Evolutionary conservation across 2,888 invertebrate species (phyloP), one percentile per base, ranked within the genome.

Genomic region (Pheosia tremula): DNA sequence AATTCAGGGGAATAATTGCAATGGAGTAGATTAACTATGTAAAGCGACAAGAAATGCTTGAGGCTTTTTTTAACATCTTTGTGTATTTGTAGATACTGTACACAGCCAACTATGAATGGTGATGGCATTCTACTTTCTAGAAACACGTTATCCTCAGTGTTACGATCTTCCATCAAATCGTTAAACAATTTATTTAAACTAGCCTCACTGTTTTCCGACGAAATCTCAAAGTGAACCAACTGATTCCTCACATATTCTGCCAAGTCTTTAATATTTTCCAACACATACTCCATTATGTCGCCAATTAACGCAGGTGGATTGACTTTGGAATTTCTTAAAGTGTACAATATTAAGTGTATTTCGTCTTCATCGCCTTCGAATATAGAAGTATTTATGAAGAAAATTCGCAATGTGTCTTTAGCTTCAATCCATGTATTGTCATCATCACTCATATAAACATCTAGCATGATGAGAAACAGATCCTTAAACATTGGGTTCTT

Each of bases 281-380:
- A 67, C 5, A 91, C 81, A 77, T 91, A 86, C 72, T 91, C 87
- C 24, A 93, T 77, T 49, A 91, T 75, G 65, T 93, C 89, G 2
- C 84, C 84, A 43, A 94, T 82, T 13, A 91, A 58, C 0, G 87
- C 83, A 47, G 87, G 79, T 6, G 87, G 87, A 24, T 79, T 80
- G 0, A 90, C 82, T 74, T 83, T 85, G 43, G 85, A 75, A 67
- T 89, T 87, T n/a, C 91, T 82, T 75, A 93, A 72, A 0, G 91
- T 82, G 72, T 96, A 94, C 41, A 96, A 83, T 94, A 97, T 96
- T 63, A 97, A 89, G 80, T 96, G 95, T 53, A 96, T 95, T 87
- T 97, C 97, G 61, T 94, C 89, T 66, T 91, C 90, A 68, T 95
- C 95, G 36, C 94, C 94, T 78, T 96, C 95, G 80, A 97, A 97